Evolutionary conservation across 2,113 vertebrate genomes (phyloP).

Genomic region (Agelaius phoeniceus): DNA sequence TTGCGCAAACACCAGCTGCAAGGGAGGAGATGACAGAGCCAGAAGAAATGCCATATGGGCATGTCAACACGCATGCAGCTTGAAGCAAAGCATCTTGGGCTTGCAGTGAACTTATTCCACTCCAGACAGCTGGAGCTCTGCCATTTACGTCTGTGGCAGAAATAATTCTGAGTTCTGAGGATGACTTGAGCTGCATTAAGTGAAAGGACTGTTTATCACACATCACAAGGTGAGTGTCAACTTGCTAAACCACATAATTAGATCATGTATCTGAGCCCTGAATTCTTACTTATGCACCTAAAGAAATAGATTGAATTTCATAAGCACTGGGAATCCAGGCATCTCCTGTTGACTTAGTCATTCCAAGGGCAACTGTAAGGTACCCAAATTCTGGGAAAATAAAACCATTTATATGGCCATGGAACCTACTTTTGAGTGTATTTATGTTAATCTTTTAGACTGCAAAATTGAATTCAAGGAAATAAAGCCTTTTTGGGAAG

Average conservation of each 20-base stretch:
- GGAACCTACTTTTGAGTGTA: background rate
- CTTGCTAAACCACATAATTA: slow-evolving; percentile 36
- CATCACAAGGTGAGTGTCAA: background rate
- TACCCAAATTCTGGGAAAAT: background rate
- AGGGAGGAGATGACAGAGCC: background rate
- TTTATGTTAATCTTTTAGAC: background rate
- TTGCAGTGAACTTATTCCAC: background rate
- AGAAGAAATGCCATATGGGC: background rate
- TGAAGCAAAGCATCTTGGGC: background rate
- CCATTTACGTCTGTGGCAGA: background rate
- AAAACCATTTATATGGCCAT: background rate
- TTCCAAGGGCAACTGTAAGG: slow-evolving; percentile 7
- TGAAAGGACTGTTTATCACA: slow-evolving; percentile 29
- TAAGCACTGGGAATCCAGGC: slow-evolving; percentile 15
- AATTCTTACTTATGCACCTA: slow-evolving; percentile 30
- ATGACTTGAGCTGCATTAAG: background rate
- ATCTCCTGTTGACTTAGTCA: slow-evolving; percentile 36
- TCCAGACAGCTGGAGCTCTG: background rate
- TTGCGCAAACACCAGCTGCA: background rate
- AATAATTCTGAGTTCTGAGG: background rate
- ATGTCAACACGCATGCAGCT: background rate
- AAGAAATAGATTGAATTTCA: slow-evolving; percentile 57
- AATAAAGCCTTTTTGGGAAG: background rate
- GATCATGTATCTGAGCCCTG: background rate
- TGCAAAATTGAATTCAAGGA: background rate